Evolutionary conservation across 1,140 invertebrate genomes (phyloP).

Genomic region (Listronotus bonariensis): DNA sequence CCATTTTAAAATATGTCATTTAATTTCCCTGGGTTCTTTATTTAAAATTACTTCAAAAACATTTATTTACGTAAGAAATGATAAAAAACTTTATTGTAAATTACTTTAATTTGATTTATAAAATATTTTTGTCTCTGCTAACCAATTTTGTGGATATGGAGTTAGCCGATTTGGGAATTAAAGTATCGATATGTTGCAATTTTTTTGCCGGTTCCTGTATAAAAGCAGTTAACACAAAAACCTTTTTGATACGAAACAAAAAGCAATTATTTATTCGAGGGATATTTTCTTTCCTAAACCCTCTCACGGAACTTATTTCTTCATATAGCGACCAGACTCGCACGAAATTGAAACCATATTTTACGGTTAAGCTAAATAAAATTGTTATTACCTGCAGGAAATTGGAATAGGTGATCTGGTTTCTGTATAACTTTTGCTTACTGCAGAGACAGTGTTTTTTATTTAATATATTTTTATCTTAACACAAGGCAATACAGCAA

Average conservation of each 20-base stretch:
- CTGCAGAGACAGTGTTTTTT: not conserved
- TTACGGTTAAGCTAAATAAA: slow-evolving; percentile 33
- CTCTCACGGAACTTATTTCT: slow-evolving; percentile 32
- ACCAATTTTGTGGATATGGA: no score
- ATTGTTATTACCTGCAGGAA: slow-evolving; percentile 35
- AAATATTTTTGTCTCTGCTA: no score
- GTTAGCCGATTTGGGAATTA: no score
- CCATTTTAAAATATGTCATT: no score
- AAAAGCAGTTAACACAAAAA: not conserved
- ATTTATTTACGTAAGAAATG: no score
- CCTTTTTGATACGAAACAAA: not conserved
- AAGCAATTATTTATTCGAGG: slow-evolving; percentile 18
- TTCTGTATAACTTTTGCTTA: slow-evolving; percentile 5
- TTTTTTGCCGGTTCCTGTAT: no score
- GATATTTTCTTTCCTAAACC: slow-evolving; percentile 25
- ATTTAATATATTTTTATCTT: not conserved
- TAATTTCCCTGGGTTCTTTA: no score
- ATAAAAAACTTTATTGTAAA: no score
- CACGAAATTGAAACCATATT: slow-evolving; percentile 32
- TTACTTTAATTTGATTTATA: no score
- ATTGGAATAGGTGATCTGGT: slow-evolving; percentile 26
- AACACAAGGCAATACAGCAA: no score
- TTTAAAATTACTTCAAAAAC: no score
- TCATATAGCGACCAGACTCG: slow-evolving; percentile 24
- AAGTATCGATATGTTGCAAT: no score